Conservation (phyloP, 2,113 vertebrate species). For the Plectropomus leopardus region DNA sequence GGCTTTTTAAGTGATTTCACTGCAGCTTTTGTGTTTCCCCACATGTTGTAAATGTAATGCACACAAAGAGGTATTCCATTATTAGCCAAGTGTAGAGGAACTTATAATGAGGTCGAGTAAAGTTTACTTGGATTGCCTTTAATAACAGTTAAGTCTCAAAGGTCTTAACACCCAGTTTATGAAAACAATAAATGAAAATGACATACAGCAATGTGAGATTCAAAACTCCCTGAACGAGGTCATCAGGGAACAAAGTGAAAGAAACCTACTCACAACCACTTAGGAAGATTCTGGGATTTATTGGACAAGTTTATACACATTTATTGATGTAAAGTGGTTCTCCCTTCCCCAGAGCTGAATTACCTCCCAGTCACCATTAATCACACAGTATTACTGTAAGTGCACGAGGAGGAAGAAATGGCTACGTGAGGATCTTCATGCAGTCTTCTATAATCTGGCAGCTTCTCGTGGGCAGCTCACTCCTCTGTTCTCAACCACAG, state of each 20-base stretch:
- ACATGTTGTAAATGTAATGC: slow-evolving; percentile 7
- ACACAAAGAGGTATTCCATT: not conserved
- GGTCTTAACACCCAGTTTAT: slow-evolving; percentile 19
- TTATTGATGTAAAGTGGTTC: slow-evolving; percentile 22
- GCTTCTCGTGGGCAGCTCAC: slow-evolving; percentile 41
- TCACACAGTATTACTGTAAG: slow-evolving; percentile 35
- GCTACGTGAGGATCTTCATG: slow-evolving; percentile 76
- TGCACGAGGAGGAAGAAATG: slow-evolving; percentile 15
- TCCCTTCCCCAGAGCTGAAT: slow-evolving; percentile 5
- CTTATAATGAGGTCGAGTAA: slow-evolving; percentile 34
- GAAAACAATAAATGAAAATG: slow-evolving; percentile 51
- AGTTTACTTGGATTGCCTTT: slow-evolving; percentile 27
- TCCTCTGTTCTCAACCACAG: slow-evolving; percentile 43
- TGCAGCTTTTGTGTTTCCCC: not conserved
- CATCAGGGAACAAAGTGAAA: slow-evolving; percentile 26
- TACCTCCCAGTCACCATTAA: slow-evolving; percentile 35
- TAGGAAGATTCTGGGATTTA: slow-evolving; percentile 24
- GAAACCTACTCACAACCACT: slow-evolving; percentile 16
- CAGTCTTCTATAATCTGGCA: slow-evolving; percentile 59
- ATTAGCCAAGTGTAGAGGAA: slow-evolving; percentile 12
- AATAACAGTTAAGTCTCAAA: slow-evolving; percentile 28
- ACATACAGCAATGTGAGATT: slow-evolving; percentile 18
- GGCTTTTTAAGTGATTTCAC: not conserved
- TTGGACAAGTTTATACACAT: slow-evolving; percentile 41
- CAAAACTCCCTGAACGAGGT: slow-evolving; percentile 26